phyloP scores from a whole-genome alignment of 2,888 invertebrate genomes.

The Chaitophorus viminalis region DNA sequence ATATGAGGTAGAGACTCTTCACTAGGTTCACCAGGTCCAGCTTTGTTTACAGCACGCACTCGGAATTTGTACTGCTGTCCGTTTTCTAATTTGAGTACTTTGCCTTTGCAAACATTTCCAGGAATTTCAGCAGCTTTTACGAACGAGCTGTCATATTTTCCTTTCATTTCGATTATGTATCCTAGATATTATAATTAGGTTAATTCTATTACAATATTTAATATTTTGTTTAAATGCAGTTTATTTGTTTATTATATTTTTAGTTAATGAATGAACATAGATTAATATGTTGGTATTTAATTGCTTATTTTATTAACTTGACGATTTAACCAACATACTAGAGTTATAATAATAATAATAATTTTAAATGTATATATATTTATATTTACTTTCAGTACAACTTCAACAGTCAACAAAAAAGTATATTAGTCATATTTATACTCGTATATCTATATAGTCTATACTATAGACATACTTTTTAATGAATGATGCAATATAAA shows the following conservation, averaged over 20 bases:
- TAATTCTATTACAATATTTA: not conserved
- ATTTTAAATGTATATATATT: not conserved
- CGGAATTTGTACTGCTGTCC: conserved; percentile 96
- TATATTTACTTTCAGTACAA: not conserved
- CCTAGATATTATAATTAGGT: conserved; percentile 66
- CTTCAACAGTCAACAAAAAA: too few relatives aligned
- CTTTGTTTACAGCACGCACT: conserved; percentile 93
- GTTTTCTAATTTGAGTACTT: conserved; percentile 89
- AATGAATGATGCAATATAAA: too few relatives aligned
- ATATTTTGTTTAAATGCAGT: not conserved
- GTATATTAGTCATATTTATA: too few relatives aligned
- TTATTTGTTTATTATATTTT: not conserved
- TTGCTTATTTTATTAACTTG: not conserved
- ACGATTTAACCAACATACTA: too few relatives aligned
- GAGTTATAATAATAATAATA: not conserved
- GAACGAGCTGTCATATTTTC: conserved; percentile 85
- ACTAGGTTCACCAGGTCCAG: conserved; percentile 90
- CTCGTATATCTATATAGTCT: too few relatives aligned
- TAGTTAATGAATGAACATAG: not conserved
- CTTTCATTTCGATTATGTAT: conserved; percentile 92
- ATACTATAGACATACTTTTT: too few relatives aligned
- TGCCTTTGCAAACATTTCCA: conserved; percentile 85
- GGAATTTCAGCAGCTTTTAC: conserved; percentile 86
- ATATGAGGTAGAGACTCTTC: conserved; percentile 93
- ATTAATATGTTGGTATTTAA: not conserved